Base-by-base conservation (phyloP, 1,140 invertebrate species). In the Mercenaria mercenaria region DNA sequence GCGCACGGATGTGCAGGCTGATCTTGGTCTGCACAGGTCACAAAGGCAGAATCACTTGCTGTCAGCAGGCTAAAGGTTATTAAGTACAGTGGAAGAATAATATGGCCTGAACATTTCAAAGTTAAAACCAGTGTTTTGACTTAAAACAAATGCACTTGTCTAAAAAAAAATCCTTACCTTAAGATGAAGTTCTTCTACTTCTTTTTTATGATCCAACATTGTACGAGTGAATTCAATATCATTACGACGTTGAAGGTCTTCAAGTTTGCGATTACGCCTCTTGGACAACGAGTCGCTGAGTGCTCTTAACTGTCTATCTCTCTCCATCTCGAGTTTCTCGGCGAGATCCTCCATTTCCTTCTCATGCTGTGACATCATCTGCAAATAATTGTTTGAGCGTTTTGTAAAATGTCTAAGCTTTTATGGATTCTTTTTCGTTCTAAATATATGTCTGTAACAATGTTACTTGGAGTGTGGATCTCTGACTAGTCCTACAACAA, bases 121-220 rank as follows among this genome's bases (percentile, higher is more conserved):
- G n/a, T n/a, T n/a, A n/a, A n/a, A n/a, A n/a, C n/a, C n/a, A 47
- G 43, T 47, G 43, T 47, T 47, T 47, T 10, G 8, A 18, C 8
- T 20, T 20, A 59, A 59, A 10, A 15, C 6, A 15, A n/a, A n/a
- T n/a, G n/a, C n/a, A n/a, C n/a, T n/a, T n/a, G n/a, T n/a, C n/a
- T n/a, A 29, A 64, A 64, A 29, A 29, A 29, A 64, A 64, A 29
- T 64, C n/a, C 15, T 20, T 41, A 64, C 59, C 56, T 93, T 93
- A 32, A 94, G 82, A 77, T 91, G 93, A 11, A 95, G 76, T 87
- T 95, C 95, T 89, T 95, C 93, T 13, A 95, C 37, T 90, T 95
- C 95, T 85, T 95, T 94, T 91, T 94, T 93, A 89, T 95, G 95
- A 81, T 92, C 93, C 43, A 95, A 83, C 94, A 94, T 94, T 80